Conservation (phyloP, 2,888 invertebrate genomes). For the Cosmorhoe ocellata region DNA sequence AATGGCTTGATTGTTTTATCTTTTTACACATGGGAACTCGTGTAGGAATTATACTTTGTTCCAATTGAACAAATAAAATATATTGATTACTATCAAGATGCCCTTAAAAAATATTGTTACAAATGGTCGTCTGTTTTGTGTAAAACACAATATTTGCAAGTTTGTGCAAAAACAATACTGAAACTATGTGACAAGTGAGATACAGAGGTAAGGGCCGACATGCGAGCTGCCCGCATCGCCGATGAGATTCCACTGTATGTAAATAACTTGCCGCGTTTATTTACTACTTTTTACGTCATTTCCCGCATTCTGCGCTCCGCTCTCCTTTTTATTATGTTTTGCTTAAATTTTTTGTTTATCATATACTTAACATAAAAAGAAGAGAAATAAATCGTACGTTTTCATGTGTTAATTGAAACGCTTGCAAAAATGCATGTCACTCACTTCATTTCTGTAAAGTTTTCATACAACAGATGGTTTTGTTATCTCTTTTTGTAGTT, state of each 20-base stretch:
- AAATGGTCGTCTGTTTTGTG: too few species aligned
- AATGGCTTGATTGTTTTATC: too few species aligned
- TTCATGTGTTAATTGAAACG: constrained; percentile 1
- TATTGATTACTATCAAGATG: too few species aligned
- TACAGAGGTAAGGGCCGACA: constrained; percentile 27
- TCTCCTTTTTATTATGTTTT: constrained; percentile 18
- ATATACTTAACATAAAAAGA: constrained; percentile 8
- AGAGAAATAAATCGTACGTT: constrained; percentile 1
- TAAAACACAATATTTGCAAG: too few species aligned
- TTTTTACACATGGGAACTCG: too few species aligned
- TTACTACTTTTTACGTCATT: constrained; percentile 49
- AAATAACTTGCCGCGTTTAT: constrained; percentile 53
- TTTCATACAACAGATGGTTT: too few species aligned
- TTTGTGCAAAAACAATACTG: neutral
- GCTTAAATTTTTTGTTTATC: constrained; percentile 1
- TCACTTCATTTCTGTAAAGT: neutral
- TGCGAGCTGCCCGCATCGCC: constrained; percentile 42
- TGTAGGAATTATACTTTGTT: too few species aligned
- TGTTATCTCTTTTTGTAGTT: neutral
- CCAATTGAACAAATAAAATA: too few species aligned
- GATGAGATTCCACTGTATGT: constrained; percentile 50
- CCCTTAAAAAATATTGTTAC: too few species aligned
- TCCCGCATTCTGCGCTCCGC: constrained; percentile 30
- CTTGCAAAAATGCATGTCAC: too few species aligned
- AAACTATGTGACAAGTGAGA: constrained; percentile 16